phyloP scores from a whole-genome alignment of 2,113 vertebrate species.

The Eclectus roratus region DNA sequence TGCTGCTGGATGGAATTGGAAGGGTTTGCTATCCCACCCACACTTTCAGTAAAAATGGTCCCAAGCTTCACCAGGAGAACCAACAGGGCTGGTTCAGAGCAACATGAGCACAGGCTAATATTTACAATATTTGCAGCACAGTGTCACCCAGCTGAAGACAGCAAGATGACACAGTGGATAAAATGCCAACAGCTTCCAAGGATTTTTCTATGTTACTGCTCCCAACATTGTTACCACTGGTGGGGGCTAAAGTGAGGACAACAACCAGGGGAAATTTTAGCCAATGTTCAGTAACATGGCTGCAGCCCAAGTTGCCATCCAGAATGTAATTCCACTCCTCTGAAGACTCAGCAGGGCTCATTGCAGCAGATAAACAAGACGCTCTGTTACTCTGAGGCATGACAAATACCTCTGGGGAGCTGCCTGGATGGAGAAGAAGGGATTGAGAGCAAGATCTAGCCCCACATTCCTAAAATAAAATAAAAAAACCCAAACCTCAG shows the following conservation, averaged over 20 bases:
- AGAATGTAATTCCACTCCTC: conserved; percentile 64
- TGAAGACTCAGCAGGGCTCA: conserved; percentile 31
- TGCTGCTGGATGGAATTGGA: background rate
- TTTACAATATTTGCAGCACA: background rate
- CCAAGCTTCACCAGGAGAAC: background rate
- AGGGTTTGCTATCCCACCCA: background rate
- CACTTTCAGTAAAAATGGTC: background rate
- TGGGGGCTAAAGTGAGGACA: background rate
- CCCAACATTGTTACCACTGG: background rate
- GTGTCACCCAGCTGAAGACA: background rate
- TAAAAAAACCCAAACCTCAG: background rate
- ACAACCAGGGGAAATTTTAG: conserved; percentile 17
- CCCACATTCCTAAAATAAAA: background rate
- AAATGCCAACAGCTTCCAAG: background rate
- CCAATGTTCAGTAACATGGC: background rate
- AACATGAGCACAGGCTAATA: background rate
- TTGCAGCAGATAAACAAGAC: conserved; percentile 51
- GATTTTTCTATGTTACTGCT: background rate
- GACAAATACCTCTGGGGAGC: background rate
- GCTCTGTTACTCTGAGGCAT: background rate
- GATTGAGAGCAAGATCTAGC: background rate
- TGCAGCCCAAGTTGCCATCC: background rate
- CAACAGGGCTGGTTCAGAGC: background rate
- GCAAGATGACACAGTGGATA: background rate
- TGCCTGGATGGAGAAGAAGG: conserved; percentile 4